Base-by-base conservation (phyloP, 37 sponge, comb jelly and placozoan genomes). In the Oopsacas minuta region DNA sequence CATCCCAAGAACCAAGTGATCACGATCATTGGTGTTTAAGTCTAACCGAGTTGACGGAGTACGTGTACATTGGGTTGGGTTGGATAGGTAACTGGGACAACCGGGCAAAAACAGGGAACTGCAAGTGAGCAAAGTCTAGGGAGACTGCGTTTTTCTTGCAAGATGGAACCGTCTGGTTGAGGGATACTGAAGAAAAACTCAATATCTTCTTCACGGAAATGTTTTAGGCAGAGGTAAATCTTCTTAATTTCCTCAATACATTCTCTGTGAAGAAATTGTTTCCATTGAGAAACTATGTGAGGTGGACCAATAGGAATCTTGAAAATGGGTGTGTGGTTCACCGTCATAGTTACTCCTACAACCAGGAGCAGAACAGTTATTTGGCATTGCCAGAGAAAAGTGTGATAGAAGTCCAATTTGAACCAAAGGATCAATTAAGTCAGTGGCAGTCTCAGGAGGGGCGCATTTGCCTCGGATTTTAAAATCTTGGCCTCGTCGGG, bases 81-180 rank as follows among this genome's bases (percentile, higher is more conserved):
- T 61, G 22, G 75, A 61, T 12, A 61, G 28, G 75, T 61, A 61
- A 61, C 75, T 61, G 75, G 75, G 75, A 61, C 75, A 61, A 61
- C 75, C 75, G 5, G 75, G 75, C 7, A 61, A 12, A 61, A 61
- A 61, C 7, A 12, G 20, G 75, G 75, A 12, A 61, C 22, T 61
- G 75, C 75, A 61, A 12, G 17, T 61, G 7, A 34, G 75, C 1
- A 12, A 25, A 61, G 75, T 61, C 22, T 61, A 61, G 75, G 17
- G 75, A 61, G 7, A 12, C 20, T 12, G 22, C 75, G 75, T 61
- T 61, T 61, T 12, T 20, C 75, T 61, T 61, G 7, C 75, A 20
- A 3, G 75, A 61, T 61, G 22, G 75, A 61, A 61, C 75, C 51
- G 22, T 61, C 75, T 61, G 7, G 75, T 12, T 61, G 75, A 20